Evolutionary conservation across 2,888 invertebrate species (phyloP), one percentile per base, ranked within the genome.

Genomic region (Nysson spinosus): DNA sequence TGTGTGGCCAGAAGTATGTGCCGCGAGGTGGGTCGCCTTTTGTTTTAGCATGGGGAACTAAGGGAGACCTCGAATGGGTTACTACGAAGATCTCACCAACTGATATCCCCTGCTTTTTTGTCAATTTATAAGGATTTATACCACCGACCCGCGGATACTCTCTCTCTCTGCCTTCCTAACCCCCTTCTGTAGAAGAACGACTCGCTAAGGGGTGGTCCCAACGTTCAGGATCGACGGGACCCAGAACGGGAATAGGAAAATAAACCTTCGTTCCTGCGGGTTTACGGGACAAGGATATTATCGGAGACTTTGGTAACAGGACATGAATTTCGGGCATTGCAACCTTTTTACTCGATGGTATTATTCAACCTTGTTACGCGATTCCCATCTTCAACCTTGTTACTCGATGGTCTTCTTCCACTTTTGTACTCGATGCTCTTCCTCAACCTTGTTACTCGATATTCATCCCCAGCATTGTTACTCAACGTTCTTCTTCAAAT

Each of bases 51-150:
- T 67, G 67, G 75, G 66, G 66, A 72, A 66, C 69, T 58, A 69
- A 58, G 62, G 57, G 63, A 63, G 50, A 44, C 69, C 57, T 62
- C 72, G 75, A 73, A 76, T 76, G 80, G 79, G 73, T 78, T 78
- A 80, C 79, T 78, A 65, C 69, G 76, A 85, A n/a, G 85, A 85
- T 85, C 81, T 72, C 75, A 69, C 65, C 75, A 66, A 60, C 71
- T 58, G 85, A 85, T 85, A 85, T 74, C 77, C 64, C 70, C 60
- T n/a, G 77, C 78, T 83, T 82, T 83, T 84, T 84, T 83, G 83
- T 85, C 84, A 83, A 85, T 85, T 85, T 85, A 85, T 85, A 84
- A 85, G 81, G 84, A 85, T 85, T 85, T 85, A 84, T 84, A 83
- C 77, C 72, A 66, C 72, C 77, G 77, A 75, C 61, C 62, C 72